A percentile compares a stretch with the other conserved stretches of the same genome.
These are phyloP conservation scores for Aleiodes alternator DNA, from an alignment of 2,888 invertebrate genomes.

Conservation along the genomic window DNA sequence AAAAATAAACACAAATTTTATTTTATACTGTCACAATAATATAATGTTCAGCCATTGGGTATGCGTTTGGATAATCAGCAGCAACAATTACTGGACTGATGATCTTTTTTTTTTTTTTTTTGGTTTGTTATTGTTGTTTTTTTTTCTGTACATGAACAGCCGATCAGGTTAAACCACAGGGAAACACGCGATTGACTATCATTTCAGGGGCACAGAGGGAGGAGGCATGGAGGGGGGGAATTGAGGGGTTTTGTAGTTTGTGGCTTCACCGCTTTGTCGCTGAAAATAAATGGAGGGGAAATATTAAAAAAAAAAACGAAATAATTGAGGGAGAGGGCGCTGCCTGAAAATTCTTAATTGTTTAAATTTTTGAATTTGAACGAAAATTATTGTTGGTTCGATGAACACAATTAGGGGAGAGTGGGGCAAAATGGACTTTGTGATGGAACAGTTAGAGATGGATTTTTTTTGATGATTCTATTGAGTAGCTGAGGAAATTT, in stretches of 20 bases:
- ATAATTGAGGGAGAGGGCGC: no score
- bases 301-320: no score
- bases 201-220: no score
- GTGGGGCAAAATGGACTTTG: no score
- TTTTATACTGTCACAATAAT: not conserved
- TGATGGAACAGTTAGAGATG: no score
- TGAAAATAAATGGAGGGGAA: not conserved
- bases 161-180: constrained; percentile 23
- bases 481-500: no score
- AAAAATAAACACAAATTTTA: not conserved
- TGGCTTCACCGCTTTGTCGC: not conserved
- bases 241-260: not conserved
- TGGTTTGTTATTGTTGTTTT: constrained; percentile 23
- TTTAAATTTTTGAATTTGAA: no score
- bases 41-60: not conserved
- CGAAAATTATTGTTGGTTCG: no score
- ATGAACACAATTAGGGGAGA: no score
- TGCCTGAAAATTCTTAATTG: no score
- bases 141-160: constrained; percentile 24
- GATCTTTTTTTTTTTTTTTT: constrained; percentile 21
- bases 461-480: no score
- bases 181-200: constrained; percentile 32
- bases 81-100: not conserved
- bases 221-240: not conserved
- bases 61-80: not conserved